Conservation (phyloP, 2,888 invertebrate species). For the Cataglyphis altisquamis region DNA sequence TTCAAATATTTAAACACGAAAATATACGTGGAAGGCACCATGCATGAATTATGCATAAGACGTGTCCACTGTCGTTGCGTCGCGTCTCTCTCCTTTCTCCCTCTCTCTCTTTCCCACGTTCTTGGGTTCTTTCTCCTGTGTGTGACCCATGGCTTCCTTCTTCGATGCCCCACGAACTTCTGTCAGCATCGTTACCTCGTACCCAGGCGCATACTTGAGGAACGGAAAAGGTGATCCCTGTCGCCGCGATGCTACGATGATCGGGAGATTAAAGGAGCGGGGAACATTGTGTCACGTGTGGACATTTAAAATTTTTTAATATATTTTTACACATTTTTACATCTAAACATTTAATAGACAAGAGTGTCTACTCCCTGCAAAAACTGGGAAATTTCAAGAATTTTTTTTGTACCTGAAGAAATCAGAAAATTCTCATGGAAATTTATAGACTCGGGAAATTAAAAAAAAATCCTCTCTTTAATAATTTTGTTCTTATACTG, state of each 20-base stretch:
- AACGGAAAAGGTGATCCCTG: not conserved
- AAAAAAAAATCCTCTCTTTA: too few relatives aligned
- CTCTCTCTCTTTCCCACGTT: constrained; percentile 58
- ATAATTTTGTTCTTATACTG: too few relatives aligned
- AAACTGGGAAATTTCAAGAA: too few relatives aligned
- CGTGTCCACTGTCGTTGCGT: constrained; percentile 69
- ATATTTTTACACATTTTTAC: not conserved
- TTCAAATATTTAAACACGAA: constrained; percentile 86
- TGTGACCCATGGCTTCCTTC: constrained; percentile 41
- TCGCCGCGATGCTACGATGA: not conserved
- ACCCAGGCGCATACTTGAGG: constrained; percentile 22
- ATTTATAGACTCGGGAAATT: too few relatives aligned
- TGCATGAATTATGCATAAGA: constrained; percentile 84
- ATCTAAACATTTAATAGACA: not conserved
- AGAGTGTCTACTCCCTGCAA: too few relatives aligned
- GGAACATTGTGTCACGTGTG: not conserved
- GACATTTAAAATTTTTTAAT: not conserved
- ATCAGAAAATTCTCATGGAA: too few relatives aligned
- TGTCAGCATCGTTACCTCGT: constrained; percentile 56
- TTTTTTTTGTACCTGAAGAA: too few relatives aligned
- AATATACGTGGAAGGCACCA: constrained; percentile 83
- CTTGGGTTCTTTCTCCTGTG: constrained; percentile 38
- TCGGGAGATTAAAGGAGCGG: not conserved
- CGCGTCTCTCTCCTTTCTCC: constrained; percentile 44
- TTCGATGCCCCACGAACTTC: constrained; percentile 61